Base-by-base conservation (phyloP, 2,797 vertebrate genomes). In the Malurus leucopterus region DNA sequence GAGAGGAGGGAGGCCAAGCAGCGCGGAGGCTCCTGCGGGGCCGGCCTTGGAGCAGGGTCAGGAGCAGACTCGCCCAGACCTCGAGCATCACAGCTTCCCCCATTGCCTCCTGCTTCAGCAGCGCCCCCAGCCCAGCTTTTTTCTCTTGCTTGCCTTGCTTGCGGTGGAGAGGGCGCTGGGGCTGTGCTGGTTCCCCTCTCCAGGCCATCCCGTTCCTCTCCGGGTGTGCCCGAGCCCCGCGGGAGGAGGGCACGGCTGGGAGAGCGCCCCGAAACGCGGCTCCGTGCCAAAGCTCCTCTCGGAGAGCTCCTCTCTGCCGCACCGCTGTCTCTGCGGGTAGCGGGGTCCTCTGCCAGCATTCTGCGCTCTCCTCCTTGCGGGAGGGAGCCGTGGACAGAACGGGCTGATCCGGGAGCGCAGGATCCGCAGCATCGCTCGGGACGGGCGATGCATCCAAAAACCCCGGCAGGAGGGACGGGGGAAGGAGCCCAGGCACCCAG, bases 241-340 rank as follows among this genome's bases (percentile, higher is more conserved):
- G 2, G 59, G 43, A 34, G 47, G 15, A 3, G 5, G 50, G 34
- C 24, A 3, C 43, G 9, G 68, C 62, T 6, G 34, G 68, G 65
- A 7, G 51, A 47, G 58, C 61, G 1, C 57, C 20, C 43, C 81
- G 2, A 12, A 59, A 8, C 0, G 46, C 4, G 1, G 24, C 46
- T 32, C 6, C 0, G 0, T 5, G 0, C 0, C 29, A 9, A 21
- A 4, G 4, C 8, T 8, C 3, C 8, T 29, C 27, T 2, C 0
- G 55, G 47, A 29, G 67, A 77, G 3, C 21, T 9, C 11, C 43
- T n/a, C 6, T 50, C 20, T 5, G 1, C 30, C 64, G 0, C 27
- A 0, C 6, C 1, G 0, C 26, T 0, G 0, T 5, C 82, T 54
- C 15, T 9, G 54, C 57, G 1, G 51, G 23, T 49, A 11, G 23